Base-by-base conservation (phyloP, 2,113 vertebrate species). In the Oncorhynchus gorbuscha region DNA sequence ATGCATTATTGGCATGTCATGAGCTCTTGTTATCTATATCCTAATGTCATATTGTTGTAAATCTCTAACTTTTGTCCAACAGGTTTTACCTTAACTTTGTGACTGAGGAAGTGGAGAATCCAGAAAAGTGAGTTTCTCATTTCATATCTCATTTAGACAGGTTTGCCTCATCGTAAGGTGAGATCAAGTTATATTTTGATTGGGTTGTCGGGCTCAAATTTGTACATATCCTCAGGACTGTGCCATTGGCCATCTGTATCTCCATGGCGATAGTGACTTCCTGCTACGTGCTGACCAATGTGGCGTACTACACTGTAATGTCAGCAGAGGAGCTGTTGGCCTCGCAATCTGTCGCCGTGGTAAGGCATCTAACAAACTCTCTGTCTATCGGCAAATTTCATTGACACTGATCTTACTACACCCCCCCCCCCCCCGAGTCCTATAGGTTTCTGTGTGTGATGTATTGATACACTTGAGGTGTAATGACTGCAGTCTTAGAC, bases 41-140 rank as follows among this genome's bases (percentile, higher is more conserved):
- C 39, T 45, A 45, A 45, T 45, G 8, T 39, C 39, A 39, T 9
- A 39, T 39, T 39, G 8, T 39, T 39, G 39, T 20, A 35, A 69
- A 69, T 9, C 67, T 18, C 14, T 1, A 18, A n/a, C 22, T 66
- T 67, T 85, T 5, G 48, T 71, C 75, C 51, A 69, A 1, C 84
- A 99, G 98, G 98, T 99, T 99, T 92, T 99, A 99, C 84, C 92
- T 99, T 81, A 99, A 99, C 90, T 99, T 99, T 92, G 94, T 99
- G 51, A 98, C 96, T 0, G 98, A 99, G 89, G 98, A 99, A 92
- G 94, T 99, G 5, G 95, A 97, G 32, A 96, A 96, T 73, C 96
- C 97, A 65, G 96, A 98, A 86, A 96, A 91, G 97, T 96, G 91
- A 87, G 95, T 94, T 45, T 45, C 2, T 45, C 9, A 45, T 45